phyloP scores from a whole-genome alignment of 2,113 vertebrate genomes.

The Vulpes lagopus region DNA sequence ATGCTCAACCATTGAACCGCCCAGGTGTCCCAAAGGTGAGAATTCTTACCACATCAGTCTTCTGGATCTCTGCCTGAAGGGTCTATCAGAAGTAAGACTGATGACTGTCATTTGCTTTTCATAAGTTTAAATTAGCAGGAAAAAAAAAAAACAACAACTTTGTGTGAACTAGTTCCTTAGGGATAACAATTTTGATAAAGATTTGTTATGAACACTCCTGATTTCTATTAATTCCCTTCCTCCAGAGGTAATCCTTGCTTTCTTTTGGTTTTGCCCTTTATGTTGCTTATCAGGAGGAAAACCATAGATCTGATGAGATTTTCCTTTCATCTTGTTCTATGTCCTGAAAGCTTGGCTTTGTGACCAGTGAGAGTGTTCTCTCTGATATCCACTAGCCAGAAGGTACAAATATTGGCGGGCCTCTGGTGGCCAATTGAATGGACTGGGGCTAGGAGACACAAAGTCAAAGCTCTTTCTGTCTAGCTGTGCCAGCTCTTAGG shows the following conservation, averaged over 20 bases:
- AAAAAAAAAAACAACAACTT: not conserved
- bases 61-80: not conserved
- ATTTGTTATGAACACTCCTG: not conserved
- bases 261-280: not conserved
- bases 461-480: not conserved
- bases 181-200: not conserved
- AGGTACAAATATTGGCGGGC: not conserved
- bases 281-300: not conserved
- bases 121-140: not conserved
- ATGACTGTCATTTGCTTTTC: not conserved
- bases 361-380: not conserved
- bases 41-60: not conserved
- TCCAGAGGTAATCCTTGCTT: not conserved
- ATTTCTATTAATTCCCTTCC: not conserved
- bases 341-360: not conserved
- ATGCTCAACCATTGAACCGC: too few species aligned
- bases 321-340: not conserved
- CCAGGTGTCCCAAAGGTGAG: not conserved
- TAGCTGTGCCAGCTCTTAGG: not conserved
- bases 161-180: not conserved
- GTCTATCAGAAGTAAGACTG: not conserved
- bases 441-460: not conserved
- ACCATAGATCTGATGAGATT: not conserved
- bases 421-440: not conserved
- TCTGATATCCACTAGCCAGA: not conserved